A percentile compares a stretch with the other conserved stretches of the same genome.
Evolutionary conservation across 1,140 invertebrate species (phyloP).

Genomic region (Harlomillsia oculata): DNA sequence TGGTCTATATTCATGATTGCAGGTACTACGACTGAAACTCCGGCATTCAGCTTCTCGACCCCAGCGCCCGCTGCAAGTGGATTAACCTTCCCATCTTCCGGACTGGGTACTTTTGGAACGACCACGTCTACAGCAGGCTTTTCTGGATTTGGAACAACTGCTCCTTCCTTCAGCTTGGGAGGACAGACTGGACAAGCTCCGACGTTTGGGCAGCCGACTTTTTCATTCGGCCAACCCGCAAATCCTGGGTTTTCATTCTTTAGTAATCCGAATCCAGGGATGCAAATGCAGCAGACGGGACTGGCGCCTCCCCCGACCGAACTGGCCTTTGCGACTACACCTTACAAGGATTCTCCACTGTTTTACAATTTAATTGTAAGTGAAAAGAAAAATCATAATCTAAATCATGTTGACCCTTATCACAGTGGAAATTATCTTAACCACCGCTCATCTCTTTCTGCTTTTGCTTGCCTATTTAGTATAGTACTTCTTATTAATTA

Average conservation of each 20-base stretch:
- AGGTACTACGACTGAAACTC: slow-evolving; percentile 6
- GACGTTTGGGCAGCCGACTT: slow-evolving; percentile 48
- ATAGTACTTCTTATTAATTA: not conserved
- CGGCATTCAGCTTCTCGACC: slow-evolving; percentile 17
- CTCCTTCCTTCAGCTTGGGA: slow-evolving; percentile 8
- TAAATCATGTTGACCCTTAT: too few species aligned
- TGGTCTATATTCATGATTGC: not conserved
- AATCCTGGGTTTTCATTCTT: slow-evolving; percentile 36
- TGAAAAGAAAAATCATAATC: too few species aligned
- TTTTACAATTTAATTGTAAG: slow-evolving; percentile 59
- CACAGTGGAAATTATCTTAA: too few species aligned
- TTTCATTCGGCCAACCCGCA: slow-evolving; percentile 43
- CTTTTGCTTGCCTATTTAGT: too few species aligned
- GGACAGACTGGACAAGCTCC: slow-evolving; percentile 20
- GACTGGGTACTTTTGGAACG: slow-evolving; percentile 24
- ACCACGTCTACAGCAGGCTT: slow-evolving; percentile 12
- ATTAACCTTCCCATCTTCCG: too few species aligned
- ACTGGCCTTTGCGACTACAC: slow-evolving; percentile 58
- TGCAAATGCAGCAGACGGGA: slow-evolving; percentile 38
- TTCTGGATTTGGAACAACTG: slow-evolving; percentile 6
- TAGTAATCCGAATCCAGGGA: slow-evolving; percentile 34
- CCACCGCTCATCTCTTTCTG: too few species aligned
- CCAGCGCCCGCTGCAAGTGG: slow-evolving; percentile 2
- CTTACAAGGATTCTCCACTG: slow-evolving; percentile 67
- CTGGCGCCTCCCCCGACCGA: slow-evolving; percentile 53